A percentile compares a stretch with the other conserved stretches of the same genome.
phyloP scores from a whole-genome alignment of 35 echinoderm and acorn worm genomes.

The Strongylocentrotus purpuratus region DNA sequence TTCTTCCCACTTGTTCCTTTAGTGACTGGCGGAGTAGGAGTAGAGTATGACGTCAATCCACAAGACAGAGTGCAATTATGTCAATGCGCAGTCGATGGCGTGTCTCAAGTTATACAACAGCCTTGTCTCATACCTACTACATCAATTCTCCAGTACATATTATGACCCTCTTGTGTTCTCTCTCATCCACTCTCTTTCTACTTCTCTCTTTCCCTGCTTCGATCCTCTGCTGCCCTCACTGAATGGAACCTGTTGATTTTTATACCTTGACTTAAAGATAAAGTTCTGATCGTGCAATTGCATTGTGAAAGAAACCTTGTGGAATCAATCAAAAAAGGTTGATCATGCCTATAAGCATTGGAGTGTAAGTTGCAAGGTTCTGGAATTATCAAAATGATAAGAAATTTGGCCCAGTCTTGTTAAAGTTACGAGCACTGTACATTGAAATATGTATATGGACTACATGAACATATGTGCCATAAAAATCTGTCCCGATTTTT shows the following conservation, averaged over 20 bases:
- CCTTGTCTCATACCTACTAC: neutral
- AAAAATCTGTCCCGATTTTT: too few relatives aligned
- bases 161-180: neutral
- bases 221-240: neutral
- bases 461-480: too few relatives aligned
- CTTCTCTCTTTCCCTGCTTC: too few relatives aligned
- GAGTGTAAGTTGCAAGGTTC: too few relatives aligned
- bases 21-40: neutral
- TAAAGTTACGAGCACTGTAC: too few relatives aligned
- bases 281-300: too few relatives aligned
- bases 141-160: constrained; percentile 11
- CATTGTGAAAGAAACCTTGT: too few relatives aligned
- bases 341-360: too few relatives aligned
- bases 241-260: neutral
- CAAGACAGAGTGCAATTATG: constrained; percentile 37
- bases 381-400: too few relatives aligned
- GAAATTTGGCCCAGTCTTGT: too few relatives aligned
- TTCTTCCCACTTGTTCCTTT: neutral
- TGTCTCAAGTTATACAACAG: neutral
- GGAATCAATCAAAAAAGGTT: too few relatives aligned
- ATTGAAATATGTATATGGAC: too few relatives aligned
- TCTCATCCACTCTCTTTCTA: neutral
- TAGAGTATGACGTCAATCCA: constrained; percentile 12
- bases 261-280: neutral
- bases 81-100: neutral